Percentiles rank a stretch among this genome's conserved stretches.
Evolutionary conservation across 2,888 invertebrate genomes (phyloP).

Genomic region (Eledona agricola): DNA sequence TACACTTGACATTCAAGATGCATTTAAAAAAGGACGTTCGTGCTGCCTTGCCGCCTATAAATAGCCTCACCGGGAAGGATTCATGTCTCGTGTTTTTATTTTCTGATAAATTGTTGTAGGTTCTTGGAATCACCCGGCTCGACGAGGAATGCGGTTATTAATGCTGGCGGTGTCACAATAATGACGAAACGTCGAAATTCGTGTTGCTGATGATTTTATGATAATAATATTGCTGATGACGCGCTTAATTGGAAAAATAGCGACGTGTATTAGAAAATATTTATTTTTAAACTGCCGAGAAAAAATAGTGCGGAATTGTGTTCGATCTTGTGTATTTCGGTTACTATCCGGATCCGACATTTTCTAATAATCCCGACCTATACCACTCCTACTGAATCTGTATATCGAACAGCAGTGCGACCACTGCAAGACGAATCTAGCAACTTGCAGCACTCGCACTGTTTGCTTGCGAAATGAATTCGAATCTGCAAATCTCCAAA

Average conservation of each 20-base stretch:
- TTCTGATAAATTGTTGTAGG: constrained; percentile 18
- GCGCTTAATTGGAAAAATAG: constrained; percentile 22
- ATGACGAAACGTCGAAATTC: constrained; percentile 22
- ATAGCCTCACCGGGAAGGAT: constrained; percentile 12
- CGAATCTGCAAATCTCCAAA: too few relatives aligned
- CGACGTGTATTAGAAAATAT: constrained; percentile 18
- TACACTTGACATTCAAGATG: too few relatives aligned
- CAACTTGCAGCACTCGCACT: constrained; percentile 17
- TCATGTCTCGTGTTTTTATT: constrained; percentile 14
- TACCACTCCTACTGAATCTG: constrained; percentile 38
- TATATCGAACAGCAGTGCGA: constrained; percentile 35
- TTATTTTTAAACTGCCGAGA: constrained; percentile 24
- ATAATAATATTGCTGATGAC: constrained; percentile 28
- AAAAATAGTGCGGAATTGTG: constrained; percentile 11
- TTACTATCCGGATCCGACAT: constrained; percentile 44
- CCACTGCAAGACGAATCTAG: constrained; percentile 19
- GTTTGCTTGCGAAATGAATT: too few relatives aligned
- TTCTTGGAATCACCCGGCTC: constrained; percentile 23
- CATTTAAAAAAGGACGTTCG: not conserved
- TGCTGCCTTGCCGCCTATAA: constrained; percentile 9
- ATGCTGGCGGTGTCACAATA: constrained; percentile 18
- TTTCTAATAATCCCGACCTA: constrained; percentile 41
- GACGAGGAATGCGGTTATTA: constrained; percentile 27
- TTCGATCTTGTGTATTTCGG: constrained; percentile 16
- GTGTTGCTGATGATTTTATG: constrained; percentile 17